Evolutionary conservation across 2,797 vertebrate genomes (phyloP), one percentile per base, ranked within the genome.

Genomic region (Gobio occitaniae): DNA sequence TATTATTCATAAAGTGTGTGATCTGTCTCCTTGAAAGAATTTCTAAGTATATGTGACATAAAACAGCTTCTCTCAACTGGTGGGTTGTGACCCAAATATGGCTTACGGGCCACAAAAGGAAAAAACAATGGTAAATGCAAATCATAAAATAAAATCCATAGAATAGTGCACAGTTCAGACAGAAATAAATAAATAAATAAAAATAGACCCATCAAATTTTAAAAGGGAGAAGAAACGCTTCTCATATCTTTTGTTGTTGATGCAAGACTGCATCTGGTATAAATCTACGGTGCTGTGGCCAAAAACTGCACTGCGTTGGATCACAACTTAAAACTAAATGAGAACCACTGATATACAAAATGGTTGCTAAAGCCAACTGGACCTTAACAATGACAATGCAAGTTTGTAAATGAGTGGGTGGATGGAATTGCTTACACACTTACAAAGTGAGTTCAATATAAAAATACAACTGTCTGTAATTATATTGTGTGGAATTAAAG

Each of bases 11-110:
- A 66, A 41, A 47, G 15, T 25, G 38, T 41, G 66, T 94, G 93
- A 94, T 94, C 93, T 93, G 95, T 95, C 93, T 93, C 90, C 93
- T 92, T 89, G 91, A 95, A 90, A 92, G 86, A 93, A 94, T 93
- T 90, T 52, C 32, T 76, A 52, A 65, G 21, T 19, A 44, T 63
- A 47, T 21, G 13, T 41, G 10, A 76, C 50, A 76, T 21, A 32
- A 19, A 82, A 21, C 56, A 4, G 13, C 19, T 15, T 48, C 50
- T 65, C 29, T 65, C 10, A 71, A 47, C 13, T 65, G 32, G 36
- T 41, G 19, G 47, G 47, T 17, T 65, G 59, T 50, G 54, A 74
- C 54, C 41, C 36, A 81, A 56, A 81, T 70, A 29, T 11, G 9
- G 16, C 17, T 61, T 16, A 44, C 10, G 25, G 17, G n/a, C 8